Percentiles rank a stretch among this genome's conserved stretches.
These are phyloP conservation scores for Nothoprocta pentlandii DNA, from an alignment of 2,113 vertebrate species.

Conservation along the genomic window DNA sequence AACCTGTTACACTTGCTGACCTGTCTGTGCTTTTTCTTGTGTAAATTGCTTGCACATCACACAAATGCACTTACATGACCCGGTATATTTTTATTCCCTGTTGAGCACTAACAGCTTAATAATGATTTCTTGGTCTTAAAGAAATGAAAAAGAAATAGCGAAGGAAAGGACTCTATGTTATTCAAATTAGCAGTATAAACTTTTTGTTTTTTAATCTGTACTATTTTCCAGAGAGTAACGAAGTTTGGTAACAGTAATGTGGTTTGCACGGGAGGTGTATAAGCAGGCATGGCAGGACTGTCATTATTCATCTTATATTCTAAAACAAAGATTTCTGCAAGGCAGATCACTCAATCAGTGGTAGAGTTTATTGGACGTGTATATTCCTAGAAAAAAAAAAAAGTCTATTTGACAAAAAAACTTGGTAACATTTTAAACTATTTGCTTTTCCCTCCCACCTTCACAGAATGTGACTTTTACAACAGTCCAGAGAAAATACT, in stretches of 20 bases:
- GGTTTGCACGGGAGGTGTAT: background rate
- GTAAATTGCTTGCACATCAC: fast-evolving
- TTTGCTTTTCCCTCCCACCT: background rate
- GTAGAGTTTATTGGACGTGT: background rate
- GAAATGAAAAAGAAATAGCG: background rate
- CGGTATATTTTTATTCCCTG: background rate
- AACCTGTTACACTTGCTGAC: background rate
- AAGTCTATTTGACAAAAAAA: background rate
- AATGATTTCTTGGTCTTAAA: background rate
- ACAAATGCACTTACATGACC: fast-evolving
- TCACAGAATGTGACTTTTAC: slow-evolving; percentile 89
- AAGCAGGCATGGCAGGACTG: background rate
- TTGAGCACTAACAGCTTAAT: background rate
- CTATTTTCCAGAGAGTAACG: background rate
- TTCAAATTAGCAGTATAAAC: background rate
- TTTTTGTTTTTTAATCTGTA: background rate
- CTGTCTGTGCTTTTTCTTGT: background rate
- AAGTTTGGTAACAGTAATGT: background rate
- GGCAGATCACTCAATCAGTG: background rate
- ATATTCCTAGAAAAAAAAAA: background rate
- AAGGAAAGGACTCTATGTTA: background rate
- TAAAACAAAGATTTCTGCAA: background rate
- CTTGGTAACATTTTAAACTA: background rate
- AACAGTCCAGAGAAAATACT: slow-evolving; percentile 94
- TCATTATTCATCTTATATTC: background rate